phyloP scores from a whole-genome alignment of 2,113 vertebrate genomes.

The Bungarus multicinctus region DNA sequence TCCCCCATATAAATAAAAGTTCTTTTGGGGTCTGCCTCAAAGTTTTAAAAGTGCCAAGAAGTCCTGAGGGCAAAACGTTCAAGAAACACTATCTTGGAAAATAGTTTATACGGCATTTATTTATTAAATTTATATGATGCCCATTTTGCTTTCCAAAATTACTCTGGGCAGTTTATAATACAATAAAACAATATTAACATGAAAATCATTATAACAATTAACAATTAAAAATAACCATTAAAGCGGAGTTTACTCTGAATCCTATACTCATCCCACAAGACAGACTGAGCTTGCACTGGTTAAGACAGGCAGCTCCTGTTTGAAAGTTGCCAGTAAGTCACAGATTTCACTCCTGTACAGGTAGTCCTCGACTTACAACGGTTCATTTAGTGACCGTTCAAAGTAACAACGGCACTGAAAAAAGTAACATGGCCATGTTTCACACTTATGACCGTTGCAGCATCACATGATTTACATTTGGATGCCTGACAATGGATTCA shows the following conservation, averaged over 20 bases:
- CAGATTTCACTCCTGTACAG: not conserved
- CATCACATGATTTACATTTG: not conserved
- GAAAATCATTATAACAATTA: not conserved
- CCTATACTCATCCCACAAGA: not conserved
- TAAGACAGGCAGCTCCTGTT: not conserved
- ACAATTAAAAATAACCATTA: not conserved
- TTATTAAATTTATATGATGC: not conserved
- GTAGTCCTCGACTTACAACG: not conserved
- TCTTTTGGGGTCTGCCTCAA: not conserved
- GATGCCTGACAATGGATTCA: not conserved
- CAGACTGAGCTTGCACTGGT: not conserved
- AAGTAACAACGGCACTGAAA: not conserved
- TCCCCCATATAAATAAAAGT: not conserved
- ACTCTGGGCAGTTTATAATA: not conserved
- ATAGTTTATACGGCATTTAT: not conserved
- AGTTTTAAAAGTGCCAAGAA: not conserved
- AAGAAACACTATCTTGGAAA: not conserved
- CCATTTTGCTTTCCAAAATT: not conserved
- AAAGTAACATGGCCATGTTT: not conserved
- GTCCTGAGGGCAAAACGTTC: not conserved
- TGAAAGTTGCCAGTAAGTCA: not conserved
- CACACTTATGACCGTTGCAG: not conserved
- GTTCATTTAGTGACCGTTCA: not conserved
- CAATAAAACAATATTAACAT: not conserved
- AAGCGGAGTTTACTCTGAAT: not conserved